These are phyloP conservation scores for human DNA, from an alignment of 2,113 vertebrate species.

Conservation along the genomic window GRCh38 chr9:111021001-111021500, in stretches of 20 bases:
- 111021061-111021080: constrained; percentile 22
- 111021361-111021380: neutral
- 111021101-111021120: neutral
- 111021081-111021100: neutral
- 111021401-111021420: neutral
- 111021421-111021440: neutral
- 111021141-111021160: neutral
- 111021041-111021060: neutral
- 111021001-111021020: neutral
- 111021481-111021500: neutral
- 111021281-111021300: neutral
- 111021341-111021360: neutral
- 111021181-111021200: neutral
- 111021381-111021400: neutral
- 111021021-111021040: neutral
- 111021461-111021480: neutral
- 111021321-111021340: neutral
- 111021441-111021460: neutral
- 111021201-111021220: neutral
- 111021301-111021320: neutral
- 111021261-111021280: neutral
- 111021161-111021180: neutral
- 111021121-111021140: neutral
- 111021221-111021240: neutral
- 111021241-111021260: neutral